phyloP scores from a whole-genome alignment of 2,888 invertebrate genomes.

The Limnephilus marmoratus region DNA sequence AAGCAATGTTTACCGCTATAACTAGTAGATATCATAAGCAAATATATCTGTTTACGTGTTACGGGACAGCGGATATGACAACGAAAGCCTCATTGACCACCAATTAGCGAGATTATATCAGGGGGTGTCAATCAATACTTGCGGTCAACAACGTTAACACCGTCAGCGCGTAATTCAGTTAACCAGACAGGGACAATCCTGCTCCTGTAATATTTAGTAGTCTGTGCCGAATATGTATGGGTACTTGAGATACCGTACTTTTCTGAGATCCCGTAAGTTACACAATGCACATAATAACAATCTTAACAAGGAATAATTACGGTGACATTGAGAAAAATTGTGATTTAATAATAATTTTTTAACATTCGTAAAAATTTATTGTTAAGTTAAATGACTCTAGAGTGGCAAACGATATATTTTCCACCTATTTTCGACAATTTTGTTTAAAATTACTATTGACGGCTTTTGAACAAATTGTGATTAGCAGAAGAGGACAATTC shows the following conservation, averaged over 20 bases:
- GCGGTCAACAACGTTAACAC: conserved; percentile 12
- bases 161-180: background rate
- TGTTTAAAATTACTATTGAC: no score
- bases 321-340: no score
- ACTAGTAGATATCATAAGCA: background rate
- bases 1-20: background rate
- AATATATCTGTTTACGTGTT: background rate
- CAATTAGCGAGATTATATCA: background rate
- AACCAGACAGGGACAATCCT: background rate
- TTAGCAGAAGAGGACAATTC: no score
- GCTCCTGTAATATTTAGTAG: background rate
- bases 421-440: no score
- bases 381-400: no score
- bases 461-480: no score
- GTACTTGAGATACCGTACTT: background rate
- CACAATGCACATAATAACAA: no score
- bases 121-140: background rate
- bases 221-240: background rate
- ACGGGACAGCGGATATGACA: background rate
- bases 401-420: no score
- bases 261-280: background rate
- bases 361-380: no score
- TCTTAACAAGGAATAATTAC: no score
- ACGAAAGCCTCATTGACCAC: background rate
- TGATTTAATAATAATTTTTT: no score